Conservation (phyloP, 2,888 invertebrate species). For the Blera fallax region DNA sequence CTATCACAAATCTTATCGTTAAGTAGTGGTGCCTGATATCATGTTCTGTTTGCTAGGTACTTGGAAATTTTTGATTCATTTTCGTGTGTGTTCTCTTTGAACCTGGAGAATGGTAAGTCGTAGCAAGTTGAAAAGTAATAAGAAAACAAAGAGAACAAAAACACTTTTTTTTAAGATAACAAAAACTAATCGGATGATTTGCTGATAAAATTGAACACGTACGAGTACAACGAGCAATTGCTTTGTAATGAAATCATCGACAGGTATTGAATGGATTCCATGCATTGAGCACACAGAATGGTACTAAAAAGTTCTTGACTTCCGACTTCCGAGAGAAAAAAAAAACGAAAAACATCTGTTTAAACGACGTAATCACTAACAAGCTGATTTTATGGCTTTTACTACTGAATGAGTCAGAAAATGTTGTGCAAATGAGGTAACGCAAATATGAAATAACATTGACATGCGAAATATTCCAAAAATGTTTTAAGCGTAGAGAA, state of each 20-base stretch:
- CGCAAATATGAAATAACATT: background rate
- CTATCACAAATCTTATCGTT: constrained; percentile 53
- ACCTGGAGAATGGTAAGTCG: background rate
- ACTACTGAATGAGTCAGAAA: constrained; percentile 37
- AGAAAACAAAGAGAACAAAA: background rate
- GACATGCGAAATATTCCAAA: background rate
- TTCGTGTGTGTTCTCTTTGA: background rate
- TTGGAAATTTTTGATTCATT: background rate
- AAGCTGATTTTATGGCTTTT: constrained; percentile 6
- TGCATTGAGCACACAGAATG: background rate
- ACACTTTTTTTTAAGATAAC: constrained; percentile 7
- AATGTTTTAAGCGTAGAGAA: background rate
- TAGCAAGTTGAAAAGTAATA: background rate
- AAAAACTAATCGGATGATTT: constrained; percentile 31
- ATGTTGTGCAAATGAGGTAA: constrained; percentile 18
- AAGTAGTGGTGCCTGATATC: constrained; percentile 19
- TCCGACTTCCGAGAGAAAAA: background rate
- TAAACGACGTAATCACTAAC: background rate
- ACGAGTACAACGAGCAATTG: constrained; percentile 1
- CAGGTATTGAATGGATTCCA: background rate
- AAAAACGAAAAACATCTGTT: constrained; percentile 9
- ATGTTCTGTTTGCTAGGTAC: background rate
- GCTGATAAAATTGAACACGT: constrained; percentile 26
- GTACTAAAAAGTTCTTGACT: too few species aligned
- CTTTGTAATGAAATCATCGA: constrained; percentile 42